Conservation (phyloP, 2,888 invertebrate species). For the Aspidiotus rigidus region DNA sequence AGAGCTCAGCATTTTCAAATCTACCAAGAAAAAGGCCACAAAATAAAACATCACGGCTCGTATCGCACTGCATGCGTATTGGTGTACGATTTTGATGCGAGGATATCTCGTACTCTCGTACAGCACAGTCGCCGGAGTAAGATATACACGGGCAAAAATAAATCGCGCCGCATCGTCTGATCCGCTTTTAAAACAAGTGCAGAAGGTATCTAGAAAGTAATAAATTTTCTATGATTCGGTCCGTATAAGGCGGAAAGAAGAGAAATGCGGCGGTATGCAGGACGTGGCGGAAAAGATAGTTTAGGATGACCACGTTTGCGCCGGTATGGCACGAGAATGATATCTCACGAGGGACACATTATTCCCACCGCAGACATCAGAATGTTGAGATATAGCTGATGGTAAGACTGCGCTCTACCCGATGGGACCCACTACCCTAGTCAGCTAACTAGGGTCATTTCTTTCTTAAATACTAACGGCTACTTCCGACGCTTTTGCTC, state of each 20-base stretch:
- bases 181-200: slow-evolving; percentile 13
- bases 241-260: not conserved
- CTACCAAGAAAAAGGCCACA: no score
- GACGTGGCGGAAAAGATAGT: slow-evolving; percentile 25
- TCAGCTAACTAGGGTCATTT: slow-evolving; percentile 29
- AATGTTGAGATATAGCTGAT: slow-evolving; percentile 29
- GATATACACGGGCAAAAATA: not conserved
- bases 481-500: slow-evolving; percentile 8
- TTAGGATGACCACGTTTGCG: slow-evolving; percentile 27
- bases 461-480: slow-evolving; percentile 27
- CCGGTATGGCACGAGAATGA: slow-evolving; percentile 24
- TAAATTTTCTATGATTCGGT: slow-evolving; percentile 24
- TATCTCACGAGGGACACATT: slow-evolving; percentile 32
- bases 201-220: slow-evolving; percentile 22
- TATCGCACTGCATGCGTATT: no score
- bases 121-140: no score
- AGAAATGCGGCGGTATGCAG: not conserved
- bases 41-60: no score
- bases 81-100: no score
- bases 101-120: no score
- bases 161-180: slow-evolving; percentile 2
- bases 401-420: slow-evolving; percentile 23
- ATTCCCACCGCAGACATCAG: slow-evolving; percentile 31
- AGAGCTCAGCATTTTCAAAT: no score
- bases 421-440: slow-evolving; percentile 31